Evolutionary conservation across 2,888 invertebrate species (phyloP), one percentile per base, ranked within the genome.

Genomic region (Limnephilus auricula): DNA sequence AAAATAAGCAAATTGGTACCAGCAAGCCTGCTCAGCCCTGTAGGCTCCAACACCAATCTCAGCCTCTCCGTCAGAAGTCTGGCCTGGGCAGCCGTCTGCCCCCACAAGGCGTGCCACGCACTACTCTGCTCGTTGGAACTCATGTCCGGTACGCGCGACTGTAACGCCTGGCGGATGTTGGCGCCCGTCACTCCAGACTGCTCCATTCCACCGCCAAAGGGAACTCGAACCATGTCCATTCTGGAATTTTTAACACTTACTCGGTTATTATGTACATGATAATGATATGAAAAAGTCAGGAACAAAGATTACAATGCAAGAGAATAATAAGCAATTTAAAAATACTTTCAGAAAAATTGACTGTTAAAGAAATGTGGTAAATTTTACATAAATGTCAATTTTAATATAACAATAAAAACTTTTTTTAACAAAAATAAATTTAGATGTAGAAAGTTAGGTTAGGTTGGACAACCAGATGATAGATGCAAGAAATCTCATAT

Each of bases 11-110:
- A 25, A 2, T 65, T n/a, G 25, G 4, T 45, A 96, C 96, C 96
- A 31, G 96, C 98, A 65, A 99, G 96, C 93, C 99, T 97, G 0
- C 99, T 98, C 0, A 99, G 98, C 94, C 98, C 98, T 0, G 99
- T 99, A 0, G 99, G 99, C 94, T 99, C 99, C 79, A 99, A 95
- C 84, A 99, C 98, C 0, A 99, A 96, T 85, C 99, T 96, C 92
- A 99, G 96, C 93, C 99, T 98, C 94, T 99, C 99, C 93, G 99
- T 99, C 78, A 99, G 96, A 93, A 98, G 98, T 90, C 98, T 97
- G 0, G 99, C 98, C 92, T 98, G 94, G 93, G 96, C 93, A 94
- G 96, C 96, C 0, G 97, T 96, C 6, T 96, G 95, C 0, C 96
- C 95, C 94, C 97, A 96, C 92, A 97, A 95, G 89, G 95, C 94